These are phyloP conservation scores for Athripsodes cinereus DNA, from an alignment of 2,888 invertebrate genomes.

Conservation along the genomic window DNA sequence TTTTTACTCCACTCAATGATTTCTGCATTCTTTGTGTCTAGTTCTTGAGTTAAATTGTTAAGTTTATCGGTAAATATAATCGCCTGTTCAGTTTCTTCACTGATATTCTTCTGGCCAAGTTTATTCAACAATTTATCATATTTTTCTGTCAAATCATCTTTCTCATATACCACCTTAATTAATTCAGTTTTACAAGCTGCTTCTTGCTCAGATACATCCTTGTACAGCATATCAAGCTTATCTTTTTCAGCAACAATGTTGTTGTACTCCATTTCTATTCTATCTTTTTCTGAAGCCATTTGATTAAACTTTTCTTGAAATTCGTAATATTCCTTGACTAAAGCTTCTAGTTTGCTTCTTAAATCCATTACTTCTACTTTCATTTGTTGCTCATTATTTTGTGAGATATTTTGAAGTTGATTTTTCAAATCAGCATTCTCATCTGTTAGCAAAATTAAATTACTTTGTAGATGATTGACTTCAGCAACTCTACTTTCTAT, in stretches of 20 bases:
- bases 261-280: constrained; percentile 14
- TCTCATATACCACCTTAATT: constrained; percentile 33
- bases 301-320: constrained; percentile 23
- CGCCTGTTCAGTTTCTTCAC: constrained; percentile 28
- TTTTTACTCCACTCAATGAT: constrained; percentile 35
- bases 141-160: constrained; percentile 31
- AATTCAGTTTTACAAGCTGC: constrained; percentile 19
- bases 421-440: constrained; percentile 27
- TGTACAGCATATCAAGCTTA: constrained; percentile 23
- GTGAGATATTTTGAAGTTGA: constrained; percentile 29
- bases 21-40: constrained; percentile 34
- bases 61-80: constrained; percentile 32
- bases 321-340: constrained; percentile 23
- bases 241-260: constrained; percentile 22
- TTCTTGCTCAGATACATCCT: constrained; percentile 19
- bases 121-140: constrained; percentile 28
- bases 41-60: constrained; percentile 30
- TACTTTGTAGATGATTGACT: constrained; percentile 13
- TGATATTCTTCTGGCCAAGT: constrained; percentile 30
- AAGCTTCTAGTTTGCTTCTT: constrained; percentile 20
- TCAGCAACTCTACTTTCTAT: constrained; percentile 19
- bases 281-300: constrained; percentile 16
- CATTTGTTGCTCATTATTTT: constrained; percentile 25
- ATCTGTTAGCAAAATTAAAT: constrained; percentile 29
- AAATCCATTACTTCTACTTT: constrained; percentile 27